Evolutionary conservation across 2,113 vertebrate species (phyloP).

Genomic region (Tiliqua scincoides): DNA sequence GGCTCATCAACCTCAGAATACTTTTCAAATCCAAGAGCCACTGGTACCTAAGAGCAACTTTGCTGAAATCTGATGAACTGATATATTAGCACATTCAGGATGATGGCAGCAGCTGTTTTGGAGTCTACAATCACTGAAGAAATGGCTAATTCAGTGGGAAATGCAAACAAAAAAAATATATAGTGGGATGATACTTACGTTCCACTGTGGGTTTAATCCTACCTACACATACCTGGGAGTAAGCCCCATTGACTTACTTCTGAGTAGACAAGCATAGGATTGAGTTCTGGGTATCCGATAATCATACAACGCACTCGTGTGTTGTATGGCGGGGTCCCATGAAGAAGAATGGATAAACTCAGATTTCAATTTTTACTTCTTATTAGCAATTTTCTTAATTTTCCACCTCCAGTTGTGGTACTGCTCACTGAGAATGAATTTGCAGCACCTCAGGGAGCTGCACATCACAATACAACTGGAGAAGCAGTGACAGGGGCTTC

Average conservation of each 20-base stretch:
- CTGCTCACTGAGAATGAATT: background rate
- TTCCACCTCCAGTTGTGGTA: background rate
- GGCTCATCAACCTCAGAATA: slow-evolving; percentile 34
- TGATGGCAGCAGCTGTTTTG: background rate
- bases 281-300: background rate
- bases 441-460: background rate
- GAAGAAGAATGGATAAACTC: background rate
- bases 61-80: slow-evolving; percentile 31
- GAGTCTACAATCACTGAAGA: background rate
- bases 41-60: background rate
- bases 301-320: background rate
- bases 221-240: too few species aligned
- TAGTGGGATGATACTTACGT: background rate
- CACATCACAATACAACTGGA: background rate
- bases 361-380: slow-evolving; percentile 11
- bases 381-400: slow-evolving; percentile 9
- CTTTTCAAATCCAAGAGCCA: slow-evolving; percentile 33
- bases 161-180: background rate
- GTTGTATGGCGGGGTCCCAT: background rate
- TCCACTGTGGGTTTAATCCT: too few species aligned
- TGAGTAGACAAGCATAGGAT: too few species aligned
- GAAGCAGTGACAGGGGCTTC: background rate
- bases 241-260: too few species aligned
- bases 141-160: background rate
- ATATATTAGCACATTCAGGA: background rate